Base-by-base conservation (phyloP, 2,797 vertebrate species). In the Clarias pachynema region DNA sequence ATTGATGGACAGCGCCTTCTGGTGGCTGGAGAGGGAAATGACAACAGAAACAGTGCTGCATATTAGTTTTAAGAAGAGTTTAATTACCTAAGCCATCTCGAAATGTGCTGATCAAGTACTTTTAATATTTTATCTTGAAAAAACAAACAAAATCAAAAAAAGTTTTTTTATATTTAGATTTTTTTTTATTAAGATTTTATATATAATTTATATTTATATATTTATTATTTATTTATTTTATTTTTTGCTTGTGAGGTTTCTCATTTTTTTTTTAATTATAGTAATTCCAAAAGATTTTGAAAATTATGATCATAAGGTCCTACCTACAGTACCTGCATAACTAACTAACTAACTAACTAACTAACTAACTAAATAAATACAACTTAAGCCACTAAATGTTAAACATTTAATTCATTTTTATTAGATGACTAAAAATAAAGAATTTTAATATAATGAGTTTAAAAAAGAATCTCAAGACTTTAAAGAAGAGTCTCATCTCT, bases 1-100 rank as follows among this genome's bases (percentile, higher is more conserved):
- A 4, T 78, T 59, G 26, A 8, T 53, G 18, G 63, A 12, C 56
- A 69, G 72, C 79, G 66, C 66, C 82, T 1, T 37, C 88, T 82
- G 60, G 73, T 86, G 86, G 79, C 20, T 37, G 10, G 1, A 9
- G 22, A 70, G 4, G n/a, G 57, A 20, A 14, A 68, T 18, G 15
- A 65, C 15, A 12, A 59, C 10, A 12, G 37, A 5, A 26, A 44
- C 40, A 29, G 2, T 5, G 1, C 4, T 2, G 20, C 10, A 20
- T 20, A 56, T 53, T 15, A 7, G 34, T 40, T 40, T 70, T 70
- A 12, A 24, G 8, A 18, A 44, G 22, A 44, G 69, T 40, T 40
- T 2, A 49, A 53, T 26, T 3, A 26, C 24, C 14, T 73, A 29
- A 26, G 1, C 6, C 72, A 18, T 18, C 12, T 26, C n/a, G 3